Base-by-base conservation (phyloP, 1,140 invertebrate species). In the Berghia stephanieae region DNA sequence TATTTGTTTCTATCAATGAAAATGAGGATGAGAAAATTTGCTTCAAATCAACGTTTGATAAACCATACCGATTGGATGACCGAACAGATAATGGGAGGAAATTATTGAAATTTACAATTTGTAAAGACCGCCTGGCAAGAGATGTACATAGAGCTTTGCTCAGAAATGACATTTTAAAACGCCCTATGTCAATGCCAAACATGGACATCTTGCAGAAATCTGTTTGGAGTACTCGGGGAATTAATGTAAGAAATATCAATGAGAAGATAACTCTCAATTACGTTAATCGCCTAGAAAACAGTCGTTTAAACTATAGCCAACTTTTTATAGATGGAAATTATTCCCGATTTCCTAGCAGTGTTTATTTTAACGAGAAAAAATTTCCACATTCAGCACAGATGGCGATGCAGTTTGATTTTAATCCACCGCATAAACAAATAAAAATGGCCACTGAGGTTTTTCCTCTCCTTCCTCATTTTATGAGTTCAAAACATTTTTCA, bases 281-380 rank as follows among this genome's bases (percentile, higher is more conserved):
- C 42, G 21, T 31, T 67, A 16, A 34, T 2, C 44, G 36, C 31
- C 31, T 6, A n/a, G 31, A n/a, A 18, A 63, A 16, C 57, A n/a
- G n/a, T n/a, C n/a, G n/a, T n/a, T 63, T 63, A 80, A 90, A 92
- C 69, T 80, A 93, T 84, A 94, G 94, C 78, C 94, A 96, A 93
- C 77, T 94, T 95, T 95, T 96, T 90, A 94, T 98, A 57, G 96
- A 97, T 85, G 96, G 96, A 84, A 92, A 93, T 5, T 97, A 95
- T 95, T 95, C 96, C 85, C 92, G 91, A 36, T 94, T 94, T 83
- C 96, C 96, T 83, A 96, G 96, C 3, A 94, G 94, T 27, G 90
- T 94, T 21, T 90, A 89, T 24, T 94, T 96, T 79, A 91, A 95
- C 82, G 87, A 88, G 3, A 89, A 85, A 0, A 94, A 93, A 85